phyloP scores from a whole-genome alignment of 2,797 vertebrate species.

The Ceryle rudis region DNA sequence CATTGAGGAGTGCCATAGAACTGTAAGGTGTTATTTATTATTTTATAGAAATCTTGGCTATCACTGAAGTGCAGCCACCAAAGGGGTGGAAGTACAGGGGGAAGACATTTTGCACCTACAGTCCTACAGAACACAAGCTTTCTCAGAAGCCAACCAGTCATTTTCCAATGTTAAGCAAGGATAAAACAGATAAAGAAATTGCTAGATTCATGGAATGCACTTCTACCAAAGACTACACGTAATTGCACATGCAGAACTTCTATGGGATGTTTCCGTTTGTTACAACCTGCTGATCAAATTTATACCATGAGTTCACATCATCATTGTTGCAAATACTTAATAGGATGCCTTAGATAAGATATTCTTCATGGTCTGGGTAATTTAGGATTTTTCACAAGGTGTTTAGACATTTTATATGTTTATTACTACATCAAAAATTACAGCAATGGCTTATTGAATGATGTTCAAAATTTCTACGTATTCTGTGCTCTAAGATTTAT shows the following conservation, averaged over 20 bases:
- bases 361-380: neutral
- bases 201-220: neutral
- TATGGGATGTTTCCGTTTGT: rapidly evolving
- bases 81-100: neutral
- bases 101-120: neutral
- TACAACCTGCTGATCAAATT: neutral
- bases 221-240: neutral
- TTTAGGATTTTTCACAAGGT: neutral
- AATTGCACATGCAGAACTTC: rapidly evolving
- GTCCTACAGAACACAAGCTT: neutral
- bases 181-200: neutral
- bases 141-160: neutral
- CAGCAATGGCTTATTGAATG: neutral
- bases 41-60: neutral
- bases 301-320: neutral
- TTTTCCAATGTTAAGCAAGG: neutral
- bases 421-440: neutral
- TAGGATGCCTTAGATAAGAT: neutral
- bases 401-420: neutral
- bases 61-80: neutral
- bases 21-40: neutral
- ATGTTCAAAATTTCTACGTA: rapidly evolving
- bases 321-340: neutral
- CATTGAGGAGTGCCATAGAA: neutral
- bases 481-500: neutral